Evolutionary conservation across 64 coral and sea anemone genomes (phyloP), one percentile per base, ranked within the genome.

Genomic region (Acropora yongei): DNA sequence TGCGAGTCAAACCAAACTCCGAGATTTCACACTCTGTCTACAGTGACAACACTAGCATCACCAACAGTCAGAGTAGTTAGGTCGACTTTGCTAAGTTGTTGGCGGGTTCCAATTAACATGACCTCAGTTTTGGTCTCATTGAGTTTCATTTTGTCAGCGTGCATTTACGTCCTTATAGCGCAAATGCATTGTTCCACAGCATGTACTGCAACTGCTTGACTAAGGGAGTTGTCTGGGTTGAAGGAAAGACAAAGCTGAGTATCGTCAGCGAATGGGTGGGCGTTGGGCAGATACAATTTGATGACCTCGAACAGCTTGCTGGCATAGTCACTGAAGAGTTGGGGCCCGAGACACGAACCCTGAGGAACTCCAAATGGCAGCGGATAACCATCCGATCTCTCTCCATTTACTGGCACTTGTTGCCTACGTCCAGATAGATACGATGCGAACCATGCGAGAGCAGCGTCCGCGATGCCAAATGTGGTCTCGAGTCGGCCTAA

Each of bases 261-360:
- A 30, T 9, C 9, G 51, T 55, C 9, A 55, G 51, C 51, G 9
- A 55, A 55, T 55, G 51, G 4, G 51, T 55, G 51, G 51, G 51
- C 51, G 9, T 55, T 55, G 9, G 51, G 51, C 51, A 55, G 51
- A 9, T 55, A 55, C 51, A 88, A 43, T 14, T 75, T 75, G 65
- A 75, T 76, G 4, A 88, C 49, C 69, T 75, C 20, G n/a, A 88
- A 49, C 57, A 75, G 75, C 53, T 89, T 86, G 83, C 83, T 72
- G 83, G 83, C 8, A 86, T 86, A 86, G 83, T 6, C 63, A 86
- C 83, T 68, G 58, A 86, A 72, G 39, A 86, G 83, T 71, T 71
- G 61, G 65, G 83, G 83, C 83, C 58, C 83, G 83, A 86, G 83
- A 47, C 83, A 73, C 18, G 4, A 73, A 73, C 30, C 30, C 30